Evolutionary conservation across 2,888 invertebrate genomes (phyloP).

Genomic region (Muscina levida): DNA sequence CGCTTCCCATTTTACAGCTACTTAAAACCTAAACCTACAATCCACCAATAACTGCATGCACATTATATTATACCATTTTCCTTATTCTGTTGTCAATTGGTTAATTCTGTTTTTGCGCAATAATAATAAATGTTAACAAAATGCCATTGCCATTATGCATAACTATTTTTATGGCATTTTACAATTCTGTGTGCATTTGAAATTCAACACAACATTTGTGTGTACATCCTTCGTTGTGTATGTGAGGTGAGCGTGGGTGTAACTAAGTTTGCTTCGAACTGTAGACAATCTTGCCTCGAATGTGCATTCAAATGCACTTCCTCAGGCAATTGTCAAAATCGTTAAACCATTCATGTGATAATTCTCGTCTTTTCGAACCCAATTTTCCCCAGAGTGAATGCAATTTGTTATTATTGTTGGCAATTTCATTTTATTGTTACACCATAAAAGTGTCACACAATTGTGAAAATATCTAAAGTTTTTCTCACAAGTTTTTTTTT

Average conservation of each 20-base stretch:
- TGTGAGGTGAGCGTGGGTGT: not conserved
- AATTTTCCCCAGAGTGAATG: conserved; percentile 30
- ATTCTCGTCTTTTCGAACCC: conserved; percentile 8
- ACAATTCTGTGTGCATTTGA: conserved; percentile 9
- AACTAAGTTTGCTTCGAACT: too few relatives aligned
- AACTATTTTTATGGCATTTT: not conserved
- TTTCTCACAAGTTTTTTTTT: not conserved
- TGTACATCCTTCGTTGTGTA: not conserved
- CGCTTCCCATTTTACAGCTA: too few relatives aligned
- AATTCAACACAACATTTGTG: conserved; percentile 4
- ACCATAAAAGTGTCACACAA: conserved; percentile 30
- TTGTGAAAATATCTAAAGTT: conserved; percentile 1
- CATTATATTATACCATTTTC: too few relatives aligned
- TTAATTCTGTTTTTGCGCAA: too few relatives aligned
- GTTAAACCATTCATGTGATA: conserved; percentile 54
- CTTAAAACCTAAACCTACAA: too few relatives aligned
- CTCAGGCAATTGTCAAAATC: conserved; percentile 60
- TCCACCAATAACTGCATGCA: too few relatives aligned
- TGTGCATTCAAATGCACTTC: conserved; percentile 1
- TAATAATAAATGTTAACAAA: too few relatives aligned
- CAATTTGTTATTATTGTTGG: conserved; percentile 56
- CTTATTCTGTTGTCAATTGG: too few relatives aligned
- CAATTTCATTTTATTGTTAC: conserved; percentile 64
- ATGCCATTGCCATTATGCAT: too few relatives aligned
- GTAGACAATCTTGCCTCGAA: too few relatives aligned